Base-by-base conservation (phyloP, 1,140 invertebrate genomes). In the Hylyphantes graminicola region DNA sequence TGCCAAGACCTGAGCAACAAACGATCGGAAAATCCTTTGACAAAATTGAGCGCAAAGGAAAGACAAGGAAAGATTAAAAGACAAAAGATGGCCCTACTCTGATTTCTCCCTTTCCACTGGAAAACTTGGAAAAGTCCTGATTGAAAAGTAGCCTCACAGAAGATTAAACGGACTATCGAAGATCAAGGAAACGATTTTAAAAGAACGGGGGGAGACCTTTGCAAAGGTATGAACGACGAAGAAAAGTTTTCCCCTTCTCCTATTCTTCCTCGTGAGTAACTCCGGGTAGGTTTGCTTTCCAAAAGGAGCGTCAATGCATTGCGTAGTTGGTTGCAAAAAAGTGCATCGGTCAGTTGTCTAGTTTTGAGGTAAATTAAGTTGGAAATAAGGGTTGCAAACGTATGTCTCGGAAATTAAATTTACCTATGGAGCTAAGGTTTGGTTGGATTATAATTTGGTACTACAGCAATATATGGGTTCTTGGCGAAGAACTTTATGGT, bases 91-190 rank as follows among this genome's bases (percentile, higher is more conserved):
- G 54, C 35, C 35, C 67, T 50, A 63, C 57, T 54, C 54, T 55
- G 54, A 10, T 17, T 73, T 72, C 53, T 57, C 35, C 19, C 5
- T 76, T 63, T 50, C 11, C 35, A n/a, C 19, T 19, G 64, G 73
- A 81, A 73, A 63, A 55, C 35, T 76, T 70, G 64, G 15, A 35
- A 7, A 80, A 81, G 67, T 73, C 68, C 67, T 81, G 79, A 81
- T 81, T 81, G 79, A 81, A 81, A 81, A 81, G 79, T 81, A 81
- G 79, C 68, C 79, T 57, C 68, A 81, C 68, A 51, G 68, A 81
- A 81, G 79, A 81, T 81, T 81, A 81, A 81, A 73, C 67, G 79
- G 79, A 53, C 79, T 81, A 64, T 73, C 79, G 79, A 54, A 81
- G 79, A 81, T 81, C 79, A 70, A 64, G 59, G 67, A 59, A 73